Evolutionary conservation across 1,140 invertebrate genomes (phyloP), one percentile per base, ranked within the genome.

Genomic region (Aporrectodea caliginosa): DNA sequence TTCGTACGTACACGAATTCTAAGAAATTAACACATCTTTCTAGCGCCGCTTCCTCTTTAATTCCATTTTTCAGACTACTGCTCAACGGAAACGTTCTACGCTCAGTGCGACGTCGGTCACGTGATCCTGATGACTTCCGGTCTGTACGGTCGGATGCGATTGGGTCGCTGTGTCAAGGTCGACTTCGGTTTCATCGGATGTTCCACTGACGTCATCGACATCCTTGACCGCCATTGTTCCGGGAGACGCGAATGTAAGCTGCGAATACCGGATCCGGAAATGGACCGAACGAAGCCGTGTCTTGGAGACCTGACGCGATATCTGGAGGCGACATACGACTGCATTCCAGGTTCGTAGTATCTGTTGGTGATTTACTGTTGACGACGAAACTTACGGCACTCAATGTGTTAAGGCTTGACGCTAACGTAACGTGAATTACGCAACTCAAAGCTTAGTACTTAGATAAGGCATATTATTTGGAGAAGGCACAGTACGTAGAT

Each of bases 161-260:
- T 76, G 22, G 75, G 75, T n/a, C 75, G 75, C 1, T 76, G 75
- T 35, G 43, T 76, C 75, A 76, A 76, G 43, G 43, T 76, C 75
- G 75, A 76, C 31, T 76, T 76, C 33, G 75, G 75, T 1, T 76
- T 76, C 75, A 32, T 76, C 33, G 75, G 75, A 6, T 76, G 75
- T 35, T 76, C 33, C 43, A 76, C 32, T 68, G 43, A 76, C 75
- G 75, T 76, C 34, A 76, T 68, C 34, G 16, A 29, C 0, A n/a
- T 30, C 43, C n/a, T 76, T n/a, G 34, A 76, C n/a, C 33, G 14
- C n/a, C 6, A 14, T 6, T 76, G 75, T n/a, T 43, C 34, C 2
- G 75, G 75, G 35, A 35, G 58, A 32, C 31, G 29, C 14, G 32
- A 58, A 6, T 81, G 80, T 43, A 30, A 35, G 22, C 2, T 81